Evolutionary conservation across 2,888 invertebrate genomes (phyloP).

Genomic region (Theretra japonica): DNA sequence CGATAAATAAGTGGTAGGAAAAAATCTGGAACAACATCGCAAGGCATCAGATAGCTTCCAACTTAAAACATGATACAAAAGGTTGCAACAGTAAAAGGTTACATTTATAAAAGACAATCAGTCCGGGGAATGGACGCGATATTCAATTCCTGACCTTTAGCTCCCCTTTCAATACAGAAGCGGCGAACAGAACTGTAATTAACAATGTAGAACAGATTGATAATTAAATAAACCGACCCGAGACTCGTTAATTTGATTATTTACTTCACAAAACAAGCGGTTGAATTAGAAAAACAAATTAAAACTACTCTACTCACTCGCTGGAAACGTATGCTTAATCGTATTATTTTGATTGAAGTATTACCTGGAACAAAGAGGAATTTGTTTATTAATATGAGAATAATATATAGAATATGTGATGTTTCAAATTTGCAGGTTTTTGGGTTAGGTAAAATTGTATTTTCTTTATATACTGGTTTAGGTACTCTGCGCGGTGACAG

Average conservation of each 20-base stretch:
- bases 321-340: constrained; percentile 22
- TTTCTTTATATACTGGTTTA: no score
- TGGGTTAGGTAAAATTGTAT: not conserved
- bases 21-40: no score
- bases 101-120: not conserved
- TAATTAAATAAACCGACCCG: constrained; percentile 12
- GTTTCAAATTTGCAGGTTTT: no score
- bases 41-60: no score
- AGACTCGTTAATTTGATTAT: constrained; percentile 15
- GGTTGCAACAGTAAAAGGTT: constrained; percentile 1
- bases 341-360: constrained; percentile 27
- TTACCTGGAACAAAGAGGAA: constrained; percentile 49
- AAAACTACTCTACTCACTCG: constrained; percentile 11
- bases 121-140: not conserved
- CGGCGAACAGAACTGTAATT: not conserved
- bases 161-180: constrained; percentile 14
- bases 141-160: constrained; percentile 19
- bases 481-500: no score
- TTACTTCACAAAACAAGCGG: constrained; percentile 15
- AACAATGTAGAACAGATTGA: constrained; percentile 9
- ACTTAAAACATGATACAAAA: no score
- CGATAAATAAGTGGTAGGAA: no score
- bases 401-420: not conserved
- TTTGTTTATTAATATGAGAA: not conserved
- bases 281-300: not conserved